Base-by-base conservation (phyloP, 2,888 invertebrate genomes). In the Hipparchia sbordonii region DNA sequence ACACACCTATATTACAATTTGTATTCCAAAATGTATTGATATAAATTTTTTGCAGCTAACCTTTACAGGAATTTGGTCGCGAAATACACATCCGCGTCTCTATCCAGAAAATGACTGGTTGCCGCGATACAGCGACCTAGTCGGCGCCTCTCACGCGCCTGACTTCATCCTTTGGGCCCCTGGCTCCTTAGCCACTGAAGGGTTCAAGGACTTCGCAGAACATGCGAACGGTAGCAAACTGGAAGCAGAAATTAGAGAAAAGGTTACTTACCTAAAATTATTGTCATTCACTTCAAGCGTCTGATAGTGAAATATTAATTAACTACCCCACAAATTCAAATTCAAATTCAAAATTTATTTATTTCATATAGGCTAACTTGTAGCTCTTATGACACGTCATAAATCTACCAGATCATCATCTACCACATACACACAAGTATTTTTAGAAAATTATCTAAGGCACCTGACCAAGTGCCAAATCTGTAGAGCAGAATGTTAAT, bases 81-180 rank as follows among this genome's bases (percentile, higher is more conserved):
- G 92, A 2, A 89, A 92, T 74, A 92, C 91, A 0, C 93, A 93
- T 76, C 89, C 90, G 0, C 85, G 84, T 2, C 73, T 85, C 0
- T 92, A 86, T 46, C 93, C 93, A 0, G 92, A 92, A 73, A 92
- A 91, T 72, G 92, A 92, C 68, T 91, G 91, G 91, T 72, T 87
- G 5, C 91, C 91, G 7, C 84, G 82, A 6, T 93, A 86, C 78
- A 93, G 93, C 67, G 89, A 92, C 71, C 74, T 93, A 51, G 88
- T 91, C 0, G 93, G 93, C 2, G 92, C 90, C 1, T 92, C 93
- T 0, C 93, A 93, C 57, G 80, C 85, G 4, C 76, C 82, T 9
- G 88, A 91, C 7, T 89, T 82, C 66, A 83, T 89, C 1, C 74
- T 92, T 2, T 93, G 93, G 93, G 77, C 85, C 8, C 92, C 92